Base-by-base conservation (phyloP, 2,888 invertebrate genomes). In the Harmothoe impar region DNA sequence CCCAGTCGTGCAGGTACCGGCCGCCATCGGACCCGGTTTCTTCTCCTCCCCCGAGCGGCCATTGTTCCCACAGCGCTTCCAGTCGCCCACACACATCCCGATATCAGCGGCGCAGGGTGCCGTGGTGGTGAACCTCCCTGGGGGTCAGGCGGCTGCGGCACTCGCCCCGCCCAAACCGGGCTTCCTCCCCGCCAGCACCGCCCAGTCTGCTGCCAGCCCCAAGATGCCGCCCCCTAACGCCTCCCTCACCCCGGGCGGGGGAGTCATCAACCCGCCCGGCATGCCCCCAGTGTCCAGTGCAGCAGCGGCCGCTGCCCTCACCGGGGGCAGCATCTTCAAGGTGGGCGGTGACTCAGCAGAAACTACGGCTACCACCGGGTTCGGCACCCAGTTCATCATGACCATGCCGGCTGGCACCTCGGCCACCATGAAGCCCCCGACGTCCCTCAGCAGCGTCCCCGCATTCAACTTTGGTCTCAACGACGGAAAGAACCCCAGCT, bases 11-110 rank as follows among this genome's bases (percentile, higher is more conserved):
- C 93, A 85, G 89, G 35, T 72, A 91, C 17, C 72, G 54, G 31
- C 91, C 89, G n/a, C 91, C 54, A 62, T 89, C 7, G 94, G 94
- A 0, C 94, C 95, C 17, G 94, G 94, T 10, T 94, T 93, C 91
- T 94, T 94, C 92, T 94, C 95, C 12, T 89, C 91, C 23, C 88
- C 89, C 3, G 84, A 88, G 25, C 81, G 72, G 3, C 68, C 89
- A 23, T 20, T 84, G 0, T 43, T 33, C 10, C 10, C 29, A 29
- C 51, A 84, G 1, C 25, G 84, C 17, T 89, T 51, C 56, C 91
- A 89, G 43, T 91, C 72, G 43, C 91, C 89, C 15, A 33, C 51
- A 25, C 91, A 29, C n/a, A 23, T 33, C 43, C 81, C 51, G n/a
- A 29, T 52, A 1, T 25, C n/a, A 84, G 84, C 51, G 84, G 29